Evolutionary conservation across 2,888 invertebrate species (phyloP).

Genomic region (Laspeyria flexula): DNA sequence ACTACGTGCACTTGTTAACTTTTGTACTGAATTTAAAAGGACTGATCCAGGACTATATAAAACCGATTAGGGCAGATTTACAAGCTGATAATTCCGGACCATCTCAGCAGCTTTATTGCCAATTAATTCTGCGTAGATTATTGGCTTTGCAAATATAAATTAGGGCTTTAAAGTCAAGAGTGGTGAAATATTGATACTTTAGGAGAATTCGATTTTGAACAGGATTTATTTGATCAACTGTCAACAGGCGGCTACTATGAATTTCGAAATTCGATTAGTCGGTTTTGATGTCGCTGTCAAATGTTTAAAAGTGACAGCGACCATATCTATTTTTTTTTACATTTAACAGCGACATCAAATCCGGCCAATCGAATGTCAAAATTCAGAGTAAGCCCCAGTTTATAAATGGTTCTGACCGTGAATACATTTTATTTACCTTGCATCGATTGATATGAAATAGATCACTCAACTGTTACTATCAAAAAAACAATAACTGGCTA

Average conservation of each 20-base stretch:
- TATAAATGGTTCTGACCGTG: no score
- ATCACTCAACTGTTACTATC: no score
- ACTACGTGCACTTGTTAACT: constrained; percentile 42
- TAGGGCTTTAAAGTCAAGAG: constrained; percentile 20
- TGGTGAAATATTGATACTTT: constrained; percentile 14
- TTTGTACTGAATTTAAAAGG: constrained; percentile 30
- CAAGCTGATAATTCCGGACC: constrained; percentile 25
- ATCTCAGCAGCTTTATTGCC: constrained; percentile 29
- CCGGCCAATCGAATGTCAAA: no score
- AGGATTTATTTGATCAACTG: background rate
- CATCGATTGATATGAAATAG: no score
- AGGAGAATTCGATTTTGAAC: constrained; percentile 3
- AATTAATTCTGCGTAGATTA: constrained; percentile 26
- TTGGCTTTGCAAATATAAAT: constrained; percentile 30
- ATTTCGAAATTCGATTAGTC: no score
- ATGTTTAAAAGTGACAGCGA: no score
- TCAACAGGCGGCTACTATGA: background rate
- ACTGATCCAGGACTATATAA: constrained; percentile 8
- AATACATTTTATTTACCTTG: no score
- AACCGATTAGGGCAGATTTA: constrained; percentile 33
- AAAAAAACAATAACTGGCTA: no score
- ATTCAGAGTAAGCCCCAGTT: no score
- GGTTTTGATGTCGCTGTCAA: no score
- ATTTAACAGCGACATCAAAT: no score
- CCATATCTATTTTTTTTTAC: no score